Evolutionary conservation across 2,888 invertebrate species (phyloP), one percentile per base, ranked within the genome.

Genomic region (Mechanitis messenoides): DNA sequence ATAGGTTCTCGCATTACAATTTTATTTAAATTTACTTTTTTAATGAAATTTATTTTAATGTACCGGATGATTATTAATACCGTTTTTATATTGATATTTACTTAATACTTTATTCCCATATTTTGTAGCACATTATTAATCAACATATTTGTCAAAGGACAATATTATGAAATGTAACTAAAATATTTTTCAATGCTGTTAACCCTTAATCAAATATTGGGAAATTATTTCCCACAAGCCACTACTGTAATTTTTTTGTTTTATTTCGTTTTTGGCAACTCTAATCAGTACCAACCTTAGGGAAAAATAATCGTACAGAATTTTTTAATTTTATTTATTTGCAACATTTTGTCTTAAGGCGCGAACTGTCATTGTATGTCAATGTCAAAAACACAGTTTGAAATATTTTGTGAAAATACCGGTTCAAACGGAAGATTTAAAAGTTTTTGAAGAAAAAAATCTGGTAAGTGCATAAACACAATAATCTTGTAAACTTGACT

Each of bases 181-280:
- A 20, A 20, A 20, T 20, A 20, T 20, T 20, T 20, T 20, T 20
- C 20, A 20, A 20, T 20, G 20, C 45, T 60, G 56, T 56, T 56
- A n/a, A 53, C 38, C 54, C 59, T 61, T 57, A 61, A 50, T 62
- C 58, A 65, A 65, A 62, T 55, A 60, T 60, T 60, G 63, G 63
- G 60, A 62, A 65, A 66, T 59, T 61, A 63, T 61, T 57, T 58
- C 62, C 60, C 62, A 61, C 60, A 45, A 59, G 56, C 12, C 58
- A 45, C 45, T 47, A 62, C 53, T 50, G 59, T 57, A 65, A 35
- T 50, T 45, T 61, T 56, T 61, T 38, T 60, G 45, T 56, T 57
- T 63, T 63, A 60, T 60, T 63, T 63, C 56, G 33, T 60, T 58
- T 45, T 53, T 64, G 61, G 64, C 38, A 64, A 64, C 61, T 61